phyloP scores from a whole-genome alignment of 2,888 invertebrate genomes.

The Julus scandinavius region DNA sequence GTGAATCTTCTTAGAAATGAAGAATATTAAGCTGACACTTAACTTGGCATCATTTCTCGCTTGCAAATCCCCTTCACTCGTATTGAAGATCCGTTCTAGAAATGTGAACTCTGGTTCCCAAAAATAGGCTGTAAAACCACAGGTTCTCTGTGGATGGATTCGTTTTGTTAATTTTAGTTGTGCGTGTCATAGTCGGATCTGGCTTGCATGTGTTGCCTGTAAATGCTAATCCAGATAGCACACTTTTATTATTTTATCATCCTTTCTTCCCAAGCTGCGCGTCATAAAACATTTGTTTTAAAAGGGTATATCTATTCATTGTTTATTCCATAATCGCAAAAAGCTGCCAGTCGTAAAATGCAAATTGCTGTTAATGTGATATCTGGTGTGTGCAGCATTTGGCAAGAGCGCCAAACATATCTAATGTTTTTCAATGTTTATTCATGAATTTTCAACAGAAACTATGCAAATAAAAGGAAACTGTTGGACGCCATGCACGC shows the following conservation, averaged over 20 bases:
- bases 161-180: neutral
- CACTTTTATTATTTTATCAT: slow-evolving; percentile 45
- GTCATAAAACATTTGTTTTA: slow-evolving; percentile 41
- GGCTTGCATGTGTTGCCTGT: neutral
- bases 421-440: slow-evolving; percentile 34
- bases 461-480: slow-evolving; percentile 20
- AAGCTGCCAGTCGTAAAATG: slow-evolving; percentile 37
- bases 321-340: slow-evolving; percentile 20
- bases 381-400: neutral
- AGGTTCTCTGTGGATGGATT: no score
- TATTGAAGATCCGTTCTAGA: neutral
- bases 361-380: neutral
- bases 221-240: slow-evolving; percentile 30
- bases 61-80: neutral
- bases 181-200: neutral
- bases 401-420: neutral
- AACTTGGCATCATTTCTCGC: neutral
- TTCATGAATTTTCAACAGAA: slow-evolving; percentile 21
- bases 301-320: slow-evolving; percentile 38
- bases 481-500: slow-evolving; percentile 31
- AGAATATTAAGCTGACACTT: no score
- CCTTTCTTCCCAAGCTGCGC: slow-evolving; percentile 12
- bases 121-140: no score
- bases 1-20: no score
- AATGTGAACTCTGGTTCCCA: neutral